A percentile compares a stretch with the other conserved stretches of the same genome.
Conservation (phyloP, 2,113 vertebrate genomes). For the Nicator chloris region DNA sequence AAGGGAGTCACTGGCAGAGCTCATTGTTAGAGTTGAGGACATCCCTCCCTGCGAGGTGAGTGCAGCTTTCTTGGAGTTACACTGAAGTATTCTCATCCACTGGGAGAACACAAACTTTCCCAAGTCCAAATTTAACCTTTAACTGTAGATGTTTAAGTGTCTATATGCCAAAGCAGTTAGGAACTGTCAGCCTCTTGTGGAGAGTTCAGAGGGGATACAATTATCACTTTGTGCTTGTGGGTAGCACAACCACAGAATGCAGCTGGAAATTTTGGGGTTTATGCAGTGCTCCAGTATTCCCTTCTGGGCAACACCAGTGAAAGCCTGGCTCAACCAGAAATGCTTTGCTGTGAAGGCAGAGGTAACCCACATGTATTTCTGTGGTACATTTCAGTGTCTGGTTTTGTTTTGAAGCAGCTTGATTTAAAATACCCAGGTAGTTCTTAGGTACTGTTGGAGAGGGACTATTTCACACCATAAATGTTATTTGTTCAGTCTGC, state of each 20-base stretch:
- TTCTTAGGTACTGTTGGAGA: not conserved
- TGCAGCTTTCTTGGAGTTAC: not conserved
- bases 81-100: accelerated
- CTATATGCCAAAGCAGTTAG: not conserved
- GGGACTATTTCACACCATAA: no score
- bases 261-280: not conserved
- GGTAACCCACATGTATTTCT: accelerated
- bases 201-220: not conserved
- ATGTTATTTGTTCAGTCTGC: not conserved
- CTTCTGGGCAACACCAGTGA: not conserved
- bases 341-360: not conserved
- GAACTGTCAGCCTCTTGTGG: not conserved
- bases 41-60: conserved; percentile 82
- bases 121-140: not conserved
- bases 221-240: accelerated
- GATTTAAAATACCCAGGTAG: not conserved
- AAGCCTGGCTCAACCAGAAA: not conserved
- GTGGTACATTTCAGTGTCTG: not conserved
- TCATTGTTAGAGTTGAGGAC: conserved; percentile 76
- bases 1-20: conserved; percentile 75
- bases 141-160: not conserved
- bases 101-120: not conserved
- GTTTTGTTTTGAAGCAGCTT: not conserved
- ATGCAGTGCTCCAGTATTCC: not conserved
- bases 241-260: accelerated